A percentile compares a stretch with the other conserved stretches of the same genome.
These are phyloP conservation scores for Phylloscopus collybita DNA, from an alignment of 2,797 vertebrate genomes.

Conservation along the genomic window DNA sequence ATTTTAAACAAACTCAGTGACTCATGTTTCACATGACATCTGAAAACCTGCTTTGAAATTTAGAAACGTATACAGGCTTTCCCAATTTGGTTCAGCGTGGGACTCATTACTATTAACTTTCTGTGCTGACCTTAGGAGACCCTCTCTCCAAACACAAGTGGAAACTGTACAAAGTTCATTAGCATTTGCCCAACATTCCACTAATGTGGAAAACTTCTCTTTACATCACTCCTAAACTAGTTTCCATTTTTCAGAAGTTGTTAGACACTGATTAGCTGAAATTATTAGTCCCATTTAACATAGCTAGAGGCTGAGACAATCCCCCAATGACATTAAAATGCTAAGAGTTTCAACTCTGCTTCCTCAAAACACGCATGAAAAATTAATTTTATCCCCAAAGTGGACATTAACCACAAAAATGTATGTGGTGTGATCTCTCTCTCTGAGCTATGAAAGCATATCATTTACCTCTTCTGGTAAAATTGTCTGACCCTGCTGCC, in stretches of 20 bases:
- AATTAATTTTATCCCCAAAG: slow-evolving; percentile 56
- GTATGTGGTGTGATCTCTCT: not conserved
- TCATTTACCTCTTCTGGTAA: slow-evolving; percentile 47
- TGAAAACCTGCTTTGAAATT: not conserved
- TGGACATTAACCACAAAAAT: slow-evolving; percentile 60
- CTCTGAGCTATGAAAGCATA: not conserved
- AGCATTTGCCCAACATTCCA: slow-evolving; percentile 41
- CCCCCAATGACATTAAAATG: slow-evolving; percentile 37
- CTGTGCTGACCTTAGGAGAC: slow-evolving; percentile 47
- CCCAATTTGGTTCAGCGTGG: not conserved
- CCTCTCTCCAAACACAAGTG: slow-evolving; percentile 39
- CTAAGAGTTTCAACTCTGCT: slow-evolving; percentile 21
- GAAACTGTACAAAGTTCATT: slow-evolving; percentile 57
- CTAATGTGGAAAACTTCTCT: slow-evolving; percentile 66
- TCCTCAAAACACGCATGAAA: slow-evolving; percentile 50
- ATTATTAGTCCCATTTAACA: slow-evolving; percentile 59
- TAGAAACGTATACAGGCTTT: not conserved
- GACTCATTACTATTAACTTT: not conserved
- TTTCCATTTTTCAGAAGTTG: slow-evolving; percentile 66
- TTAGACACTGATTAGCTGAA: slow-evolving; percentile 58
- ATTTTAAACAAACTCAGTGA: not conserved
- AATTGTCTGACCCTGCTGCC: not conserved
- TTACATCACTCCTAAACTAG: slow-evolving; percentile 51
- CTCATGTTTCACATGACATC: not conserved
- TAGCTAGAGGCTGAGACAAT: slow-evolving; percentile 61